Evolutionary conservation across 2,888 invertebrate genomes (phyloP), one percentile per base, ranked within the genome.

Genomic region (Nezara viridula): DNA sequence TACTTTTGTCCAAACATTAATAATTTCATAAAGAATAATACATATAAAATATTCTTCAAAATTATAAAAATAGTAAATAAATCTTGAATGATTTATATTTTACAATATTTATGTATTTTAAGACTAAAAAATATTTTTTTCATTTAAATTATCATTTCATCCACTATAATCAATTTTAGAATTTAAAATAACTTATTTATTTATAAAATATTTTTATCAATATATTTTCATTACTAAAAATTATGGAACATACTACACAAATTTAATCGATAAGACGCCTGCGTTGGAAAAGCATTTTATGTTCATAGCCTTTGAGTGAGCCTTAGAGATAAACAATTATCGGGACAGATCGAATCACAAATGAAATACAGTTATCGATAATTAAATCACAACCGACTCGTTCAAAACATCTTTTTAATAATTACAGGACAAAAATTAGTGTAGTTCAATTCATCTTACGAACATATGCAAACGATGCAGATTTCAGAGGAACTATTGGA

Each of bases 101-200:
- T 73, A 73, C 2, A 37, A 0, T 66, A 27, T 60, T 32, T 73
- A 2, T 6, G 37, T 37, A 6, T 73, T 73, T 32, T 19, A 9
- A 73, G 66, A 37, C 32, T 73, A 73, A 73, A 73, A 73, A 73
- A n/a, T n/a, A n/a, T 37, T 37, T 60, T 12, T 21, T 60, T 73
- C 32, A 19, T 73, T 37, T 37, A 21, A 37, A 7, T 73, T 73
- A 37, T 37, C 37, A 37, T 73, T 73, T 37, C 37, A 37, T 73
- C 19, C 66, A 37, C 66, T 73, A 73, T 73, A 73, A 60, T 73
- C 16, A 73, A 73, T 73, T 73, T 73, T 73, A 73, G 66, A 73
- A 73, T 73, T 73, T 73, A 6, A 19, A 73, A 73, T 37, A 19
- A 6, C 6, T 27, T 60, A 27, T 27, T 16, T 27, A 14, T 60